A percentile compares a stretch with the other conserved stretches of the same genome.
Evolutionary conservation across 2,888 invertebrate genomes (phyloP).

Genomic region (Syrista parreyssii): DNA sequence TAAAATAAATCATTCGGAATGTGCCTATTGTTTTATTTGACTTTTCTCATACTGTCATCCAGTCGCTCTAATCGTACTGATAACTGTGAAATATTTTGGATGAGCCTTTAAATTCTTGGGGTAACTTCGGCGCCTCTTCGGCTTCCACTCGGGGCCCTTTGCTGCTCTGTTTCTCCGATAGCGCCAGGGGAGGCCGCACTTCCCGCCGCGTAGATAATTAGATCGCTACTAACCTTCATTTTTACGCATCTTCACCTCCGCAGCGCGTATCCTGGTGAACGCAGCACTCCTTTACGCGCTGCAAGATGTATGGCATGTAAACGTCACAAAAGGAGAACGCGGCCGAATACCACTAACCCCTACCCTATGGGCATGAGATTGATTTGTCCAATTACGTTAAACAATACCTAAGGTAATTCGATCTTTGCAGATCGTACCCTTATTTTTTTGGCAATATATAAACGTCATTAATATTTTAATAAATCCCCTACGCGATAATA

Average conservation of each 20-base stretch:
- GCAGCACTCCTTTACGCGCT: slow-evolving; percentile 1
- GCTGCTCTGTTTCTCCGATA: slow-evolving; percentile 53
- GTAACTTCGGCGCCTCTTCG: not conserved
- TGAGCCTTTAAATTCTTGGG: not conserved
- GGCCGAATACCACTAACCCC: slow-evolving; percentile 33
- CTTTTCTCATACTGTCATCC: not conserved
- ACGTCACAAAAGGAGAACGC: slow-evolving; percentile 21
- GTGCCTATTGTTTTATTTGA: not conserved
- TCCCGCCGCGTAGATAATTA: slow-evolving; percentile 66
- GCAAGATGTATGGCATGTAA: slow-evolving; percentile 10
- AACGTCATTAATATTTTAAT: too few species aligned
- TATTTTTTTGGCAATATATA: too few species aligned
- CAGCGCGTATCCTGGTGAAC: slow-evolving; percentile 11
- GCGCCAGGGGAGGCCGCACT: slow-evolving; percentile 59
- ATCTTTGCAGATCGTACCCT: slow-evolving; percentile 23
- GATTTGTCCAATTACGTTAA: slow-evolving; percentile 60
- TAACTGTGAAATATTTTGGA: slow-evolving; percentile 34
- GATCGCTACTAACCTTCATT: slow-evolving; percentile 63
- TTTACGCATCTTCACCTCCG: slow-evolving; percentile 53
- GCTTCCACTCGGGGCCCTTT: slow-evolving; percentile 28
- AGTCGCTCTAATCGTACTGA: slow-evolving; percentile 20
- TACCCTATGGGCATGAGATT: slow-evolving; percentile 45
- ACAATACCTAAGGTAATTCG: slow-evolving; percentile 50
- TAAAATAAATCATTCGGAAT: not conserved
- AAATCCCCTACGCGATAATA: too few species aligned